Conservation (phyloP, 2,113 vertebrate genomes). For the Capreolus pygargus region DNA sequence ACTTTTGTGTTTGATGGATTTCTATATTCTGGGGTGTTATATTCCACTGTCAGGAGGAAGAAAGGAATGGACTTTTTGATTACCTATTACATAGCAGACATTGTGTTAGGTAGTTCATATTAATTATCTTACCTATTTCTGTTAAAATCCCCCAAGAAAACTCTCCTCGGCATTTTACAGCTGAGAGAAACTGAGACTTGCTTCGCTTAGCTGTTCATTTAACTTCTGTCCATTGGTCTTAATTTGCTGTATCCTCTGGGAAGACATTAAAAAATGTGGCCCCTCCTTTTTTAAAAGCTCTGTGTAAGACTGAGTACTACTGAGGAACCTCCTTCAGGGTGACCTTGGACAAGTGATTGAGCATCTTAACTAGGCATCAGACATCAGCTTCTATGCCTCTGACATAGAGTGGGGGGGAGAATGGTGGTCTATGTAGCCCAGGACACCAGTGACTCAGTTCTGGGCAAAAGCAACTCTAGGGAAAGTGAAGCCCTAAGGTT, state of each 20-base stretch:
- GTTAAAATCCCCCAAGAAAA: not conserved
- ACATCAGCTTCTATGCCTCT: not conserved
- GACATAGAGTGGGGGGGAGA: not conserved
- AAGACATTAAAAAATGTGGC: not conserved
- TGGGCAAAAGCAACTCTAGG: not conserved
- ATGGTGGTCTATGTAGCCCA: not conserved
- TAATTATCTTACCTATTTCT: not conserved
- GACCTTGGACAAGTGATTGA: not conserved
- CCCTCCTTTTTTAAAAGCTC: not conserved
- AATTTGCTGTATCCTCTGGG: not conserved
- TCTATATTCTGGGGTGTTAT: not conserved
- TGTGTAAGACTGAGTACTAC: not conserved
- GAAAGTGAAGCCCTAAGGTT: not conserved
- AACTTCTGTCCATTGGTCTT: not conserved
- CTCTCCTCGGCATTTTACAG: not conserved
- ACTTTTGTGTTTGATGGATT: not conserved
- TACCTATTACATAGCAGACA: not conserved
- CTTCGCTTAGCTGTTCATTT: not conserved
- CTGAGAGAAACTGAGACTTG: not conserved
- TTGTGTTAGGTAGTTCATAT: not conserved
- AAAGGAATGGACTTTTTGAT: not conserved
- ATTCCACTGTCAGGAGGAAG: not conserved
- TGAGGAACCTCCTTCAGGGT: not conserved
- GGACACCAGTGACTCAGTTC: not conserved
- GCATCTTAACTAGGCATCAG: not conserved